Evolutionary conservation across 2,797 vertebrate species (phyloP), one percentile per base, ranked within the genome.

Genomic region (Antennarius maculatus): DNA sequence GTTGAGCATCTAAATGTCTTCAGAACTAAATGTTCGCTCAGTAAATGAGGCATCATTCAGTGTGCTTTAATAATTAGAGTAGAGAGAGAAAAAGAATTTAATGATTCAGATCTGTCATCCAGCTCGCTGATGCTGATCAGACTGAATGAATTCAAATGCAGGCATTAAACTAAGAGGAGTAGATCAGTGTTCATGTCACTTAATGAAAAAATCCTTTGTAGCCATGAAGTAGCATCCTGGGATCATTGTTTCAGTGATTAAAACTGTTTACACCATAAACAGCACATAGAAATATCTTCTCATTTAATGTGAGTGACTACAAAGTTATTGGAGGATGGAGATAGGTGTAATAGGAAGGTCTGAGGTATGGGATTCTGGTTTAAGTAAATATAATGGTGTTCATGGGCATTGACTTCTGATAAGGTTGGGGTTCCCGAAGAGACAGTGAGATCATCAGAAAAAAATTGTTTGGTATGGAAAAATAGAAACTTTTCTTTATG

Each of bases 1-100:
- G 66, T 76, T 75, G 17, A 80, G 69, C 42, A 52, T 66, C 51
- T 66, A 68, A 70, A 74, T 73, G 67, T 85, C 60, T 74, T 79
- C 45, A 73, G 64, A 78, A 62, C 58, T 82, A 63, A 77, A 82
- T 78, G 77, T 85, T 54, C 43, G 31, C 57, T 78, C 41, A 64
- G 57, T 39, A 27, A 50, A 56, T 63, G 61, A 55, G 48, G 53
- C 47, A 67, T 74, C 58, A 64, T 71, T 76, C 49, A 60, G 55
- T 50, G 48, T 23, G 54, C 55, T 81, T 67, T 27, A 47, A 49
- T 16, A 47, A 23, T 23, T 23, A 23, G 23, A 23, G 2, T 49
- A 53, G 34, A 14, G 13, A 27, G 23, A 29, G 23, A 14, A 28
- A 29, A 14, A 51, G 49, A 13, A 23, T 23, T 1, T 23, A 23